A percentile compares a stretch with the other conserved stretches of the same genome.
These are phyloP conservation scores for Lytechinus pictus DNA, from an alignment of 35 echinoderm and acorn worm species.

Conservation along the genomic window DNA sequence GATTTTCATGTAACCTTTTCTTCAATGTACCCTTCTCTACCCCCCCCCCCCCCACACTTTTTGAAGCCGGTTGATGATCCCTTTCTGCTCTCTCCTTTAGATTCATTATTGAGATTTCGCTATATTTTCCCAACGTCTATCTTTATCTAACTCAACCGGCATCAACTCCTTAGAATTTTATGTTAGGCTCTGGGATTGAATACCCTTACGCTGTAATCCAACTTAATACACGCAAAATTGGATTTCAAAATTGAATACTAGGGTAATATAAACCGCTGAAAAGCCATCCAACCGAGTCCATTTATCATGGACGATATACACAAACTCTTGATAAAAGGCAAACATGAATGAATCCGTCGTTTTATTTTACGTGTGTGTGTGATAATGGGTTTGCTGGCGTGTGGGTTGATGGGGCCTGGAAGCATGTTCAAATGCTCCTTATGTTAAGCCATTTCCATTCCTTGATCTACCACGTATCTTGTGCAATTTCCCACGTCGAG, in stretches of 20 bases:
- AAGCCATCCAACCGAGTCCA: neutral
- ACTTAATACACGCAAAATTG: slow-evolving; percentile 48
- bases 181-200: slow-evolving; percentile 24
- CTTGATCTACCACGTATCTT: too few species aligned
- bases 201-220: slow-evolving; percentile 38
- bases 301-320: neutral
- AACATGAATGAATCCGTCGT: neutral
- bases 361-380: neutral
- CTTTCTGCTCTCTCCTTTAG: neutral
- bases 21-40: too few species aligned
- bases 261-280: slow-evolving; percentile 20
- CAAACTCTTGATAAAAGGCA: neutral
- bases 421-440: too few species aligned
- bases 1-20: too few species aligned
- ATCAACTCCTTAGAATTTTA: neutral
- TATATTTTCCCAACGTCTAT: slow-evolving; percentile 1
- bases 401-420: neutral
- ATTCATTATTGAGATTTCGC: neutral
- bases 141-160: neutral
- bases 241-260: slow-evolving; percentile 46
- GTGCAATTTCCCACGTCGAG: too few species aligned
- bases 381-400: neutral
- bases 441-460: too few species aligned
- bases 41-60: too few species aligned
- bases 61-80: too few species aligned